These are phyloP conservation scores for Temnothorax longispinosus DNA, from an alignment of 1,140 invertebrate species.

Conservation along the genomic window DNA sequence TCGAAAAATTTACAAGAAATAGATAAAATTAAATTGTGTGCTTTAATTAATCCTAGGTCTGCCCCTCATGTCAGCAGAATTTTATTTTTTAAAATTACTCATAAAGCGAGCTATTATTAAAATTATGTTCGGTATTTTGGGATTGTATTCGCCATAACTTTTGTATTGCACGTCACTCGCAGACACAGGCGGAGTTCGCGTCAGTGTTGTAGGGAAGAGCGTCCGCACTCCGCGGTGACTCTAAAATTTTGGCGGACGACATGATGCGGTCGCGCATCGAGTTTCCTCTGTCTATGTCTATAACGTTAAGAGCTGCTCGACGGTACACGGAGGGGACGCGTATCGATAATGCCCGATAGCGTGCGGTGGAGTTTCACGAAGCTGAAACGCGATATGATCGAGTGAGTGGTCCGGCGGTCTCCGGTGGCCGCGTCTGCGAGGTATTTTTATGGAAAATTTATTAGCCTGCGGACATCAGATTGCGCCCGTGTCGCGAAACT, in stretches of 20 bases:
- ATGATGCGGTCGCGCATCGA: constrained; percentile 49
- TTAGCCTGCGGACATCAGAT: constrained; percentile 11
- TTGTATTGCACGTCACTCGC: not conserved
- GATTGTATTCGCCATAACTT: not conserved
- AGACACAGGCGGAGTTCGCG: not conserved
- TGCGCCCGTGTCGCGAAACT: not conserved
- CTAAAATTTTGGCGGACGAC: constrained; percentile 46
- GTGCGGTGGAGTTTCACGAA: constrained; percentile 23
- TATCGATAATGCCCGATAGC: constrained; percentile 63
- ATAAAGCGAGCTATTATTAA: not conserved
- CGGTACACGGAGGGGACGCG: constrained; percentile 1
- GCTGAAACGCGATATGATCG: constrained; percentile 59
- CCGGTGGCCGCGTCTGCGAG: constrained; percentile 23
- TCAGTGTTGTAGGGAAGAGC: not conserved
- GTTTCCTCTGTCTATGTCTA: constrained; percentile 58
- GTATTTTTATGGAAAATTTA: constrained; percentile 61
- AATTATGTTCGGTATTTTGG: not conserved
- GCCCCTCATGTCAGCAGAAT: too few relatives aligned
- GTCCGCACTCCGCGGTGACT: not conserved
- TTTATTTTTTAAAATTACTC: not conserved
- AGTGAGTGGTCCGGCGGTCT: constrained; percentile 41
- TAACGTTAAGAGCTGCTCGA: constrained; percentile 54
- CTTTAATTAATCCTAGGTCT: too few relatives aligned
- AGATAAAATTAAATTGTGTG: not conserved
- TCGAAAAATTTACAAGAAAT: not conserved